These are phyloP conservation scores for Troides oblongomaculatus DNA, from an alignment of 2,888 invertebrate species.

Conservation along the genomic window DNA sequence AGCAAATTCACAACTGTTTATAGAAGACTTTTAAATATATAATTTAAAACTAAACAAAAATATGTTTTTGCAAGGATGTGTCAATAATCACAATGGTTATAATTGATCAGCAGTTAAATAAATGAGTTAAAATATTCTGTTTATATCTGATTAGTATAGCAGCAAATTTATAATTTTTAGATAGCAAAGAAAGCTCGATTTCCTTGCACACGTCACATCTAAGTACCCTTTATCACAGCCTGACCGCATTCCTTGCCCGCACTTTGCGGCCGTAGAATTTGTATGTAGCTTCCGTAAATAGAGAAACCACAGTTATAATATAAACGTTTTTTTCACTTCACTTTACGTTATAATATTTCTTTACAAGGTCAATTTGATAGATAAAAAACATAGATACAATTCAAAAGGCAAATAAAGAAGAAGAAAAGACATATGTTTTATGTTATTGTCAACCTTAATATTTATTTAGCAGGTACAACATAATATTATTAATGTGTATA, in stretches of 20 bases:
- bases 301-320: constrained; percentile 70
- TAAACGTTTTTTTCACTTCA: constrained; percentile 62
- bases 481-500: no score
- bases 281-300: constrained; percentile 75
- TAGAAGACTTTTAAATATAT: no score
- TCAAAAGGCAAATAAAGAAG: not conserved
- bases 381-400: not conserved
- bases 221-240: constrained; percentile 44
- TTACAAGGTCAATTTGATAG: not conserved
- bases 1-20: no score
- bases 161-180: no score
- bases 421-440: not conserved
- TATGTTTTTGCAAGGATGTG: no score
- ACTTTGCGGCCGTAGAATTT: constrained; percentile 63
- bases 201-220: constrained; percentile 25
- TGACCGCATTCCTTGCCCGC: constrained; percentile 58
- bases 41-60: no score
- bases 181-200: constrained; percentile 1
- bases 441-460: no score
- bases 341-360: constrained; percentile 49
- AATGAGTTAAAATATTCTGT: no score
- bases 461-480: no score
- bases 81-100: no score
- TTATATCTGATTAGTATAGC: no score
- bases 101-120: no score